Evolutionary conservation across 2,888 invertebrate species (phyloP).

Genomic region (Falcaria lacertinaria): DNA sequence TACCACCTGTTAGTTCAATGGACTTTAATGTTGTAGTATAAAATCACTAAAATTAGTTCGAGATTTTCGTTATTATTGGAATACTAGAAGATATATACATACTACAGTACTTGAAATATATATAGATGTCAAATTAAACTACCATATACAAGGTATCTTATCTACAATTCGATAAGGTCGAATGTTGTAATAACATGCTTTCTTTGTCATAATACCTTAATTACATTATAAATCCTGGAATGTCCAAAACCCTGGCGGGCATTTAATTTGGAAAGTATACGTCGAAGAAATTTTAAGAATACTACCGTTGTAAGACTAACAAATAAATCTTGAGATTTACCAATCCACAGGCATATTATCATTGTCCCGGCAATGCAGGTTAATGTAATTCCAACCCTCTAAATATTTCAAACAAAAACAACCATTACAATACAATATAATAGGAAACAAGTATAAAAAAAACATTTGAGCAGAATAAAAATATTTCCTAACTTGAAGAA

Average conservation of each 20-base stretch:
- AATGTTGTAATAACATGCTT: too few relatives aligned
- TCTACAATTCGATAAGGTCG: too few relatives aligned
- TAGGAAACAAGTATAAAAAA: constrained; percentile 8
- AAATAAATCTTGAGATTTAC: constrained; percentile 25
- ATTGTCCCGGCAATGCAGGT: constrained; percentile 47
- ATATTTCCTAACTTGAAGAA: not conserved
- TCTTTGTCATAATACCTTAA: too few relatives aligned
- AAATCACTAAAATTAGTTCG: not conserved
- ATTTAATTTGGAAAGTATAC: too few relatives aligned
- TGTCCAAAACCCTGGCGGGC: too few relatives aligned
- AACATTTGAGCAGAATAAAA: constrained; percentile 5
- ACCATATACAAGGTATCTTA: too few relatives aligned
- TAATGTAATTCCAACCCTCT: constrained; percentile 33
- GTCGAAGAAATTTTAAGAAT: constrained; percentile 1
- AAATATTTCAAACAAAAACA: constrained; percentile 8
- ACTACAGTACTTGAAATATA: too few relatives aligned
- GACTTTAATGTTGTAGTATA: constrained; percentile 1
- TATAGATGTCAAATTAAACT: too few relatives aligned
- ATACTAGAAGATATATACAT: too few relatives aligned
- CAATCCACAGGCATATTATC: constrained; percentile 47
- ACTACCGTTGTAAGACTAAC: too few relatives aligned
- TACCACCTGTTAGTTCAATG: constrained; percentile 46
- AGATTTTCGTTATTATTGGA: too few relatives aligned
- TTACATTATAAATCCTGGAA: too few relatives aligned
- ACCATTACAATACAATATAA: constrained; percentile 8